These are phyloP conservation scores for Auanema sp. DNA, from an alignment of 2,888 invertebrate species.

Conservation along the genomic window DNA sequence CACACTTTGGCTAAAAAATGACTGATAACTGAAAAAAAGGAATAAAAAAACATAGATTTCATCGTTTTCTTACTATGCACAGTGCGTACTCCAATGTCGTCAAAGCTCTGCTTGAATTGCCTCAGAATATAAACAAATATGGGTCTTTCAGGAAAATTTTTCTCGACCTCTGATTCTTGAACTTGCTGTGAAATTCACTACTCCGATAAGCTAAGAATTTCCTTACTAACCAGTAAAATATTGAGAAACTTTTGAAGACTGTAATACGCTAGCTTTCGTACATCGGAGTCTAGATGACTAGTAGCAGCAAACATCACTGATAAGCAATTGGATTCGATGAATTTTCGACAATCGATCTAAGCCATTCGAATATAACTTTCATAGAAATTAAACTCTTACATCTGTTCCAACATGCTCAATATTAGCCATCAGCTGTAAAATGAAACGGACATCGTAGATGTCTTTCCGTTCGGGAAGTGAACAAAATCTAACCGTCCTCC, in stretches of 20 bases:
- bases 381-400: constrained; percentile 22
- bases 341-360: constrained; percentile 41
- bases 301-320: constrained; percentile 47
- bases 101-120: constrained; percentile 49
- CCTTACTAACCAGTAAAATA: constrained; percentile 25
- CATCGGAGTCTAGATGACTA: constrained; percentile 29
- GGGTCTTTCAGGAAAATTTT: constrained; percentile 45
- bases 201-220: not conserved
- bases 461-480: constrained; percentile 20
- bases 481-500: constrained; percentile 35
- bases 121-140: constrained; percentile 41
- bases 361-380: not conserved
- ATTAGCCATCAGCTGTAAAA: constrained; percentile 39
- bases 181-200: not conserved
- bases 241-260: constrained; percentile 42
- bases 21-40: constrained; percentile 68
- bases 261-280: constrained; percentile 40
- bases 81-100: constrained; percentile 2
- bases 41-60: not conserved
- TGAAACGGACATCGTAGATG: constrained; percentile 35
- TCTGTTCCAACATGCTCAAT: constrained; percentile 40
- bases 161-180: constrained; percentile 15
- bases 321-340: constrained; percentile 46
- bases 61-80: constrained; percentile 1
- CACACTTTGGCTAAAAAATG: constrained; percentile 76